These are phyloP conservation scores for Lithobius niger DNA, from an alignment of 1,140 invertebrate genomes.

Conservation along the genomic window DNA sequence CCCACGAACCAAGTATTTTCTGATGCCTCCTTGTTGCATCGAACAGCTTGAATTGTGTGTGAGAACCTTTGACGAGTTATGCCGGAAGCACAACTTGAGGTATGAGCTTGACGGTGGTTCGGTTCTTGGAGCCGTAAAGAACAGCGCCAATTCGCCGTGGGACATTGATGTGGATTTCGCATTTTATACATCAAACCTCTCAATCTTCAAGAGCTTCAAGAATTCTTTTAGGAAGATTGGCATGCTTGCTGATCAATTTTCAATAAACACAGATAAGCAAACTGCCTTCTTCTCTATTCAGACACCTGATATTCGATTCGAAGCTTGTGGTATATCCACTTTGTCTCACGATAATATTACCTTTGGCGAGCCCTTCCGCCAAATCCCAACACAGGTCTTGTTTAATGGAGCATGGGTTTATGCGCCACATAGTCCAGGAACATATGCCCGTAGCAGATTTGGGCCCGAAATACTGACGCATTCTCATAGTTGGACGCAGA, in stretches of 20 bases:
- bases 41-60: slow-evolving; percentile 14
- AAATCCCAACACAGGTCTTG: slow-evolving; percentile 20
- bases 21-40: slow-evolving; percentile 18
- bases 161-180: slow-evolving; percentile 23
- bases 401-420: slow-evolving; percentile 22
- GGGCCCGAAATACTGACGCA: slow-evolving; percentile 23
- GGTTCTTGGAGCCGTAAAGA: slow-evolving; percentile 24
- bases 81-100: slow-evolving; percentile 10
- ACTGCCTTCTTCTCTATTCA: neutral
- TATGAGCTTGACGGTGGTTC: slow-evolving; percentile 25
- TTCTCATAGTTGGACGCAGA: slow-evolving; percentile 11
- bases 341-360: slow-evolving; percentile 10
- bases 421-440: slow-evolving; percentile 24
- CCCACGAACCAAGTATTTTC: neutral
- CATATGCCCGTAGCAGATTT: slow-evolving; percentile 25
- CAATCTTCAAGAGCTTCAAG: slow-evolving; percentile 6
- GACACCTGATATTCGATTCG: slow-evolving; percentile 5
- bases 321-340: neutral
- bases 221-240: neutral
- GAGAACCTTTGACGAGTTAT: slow-evolving; percentile 9
- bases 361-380: neutral
- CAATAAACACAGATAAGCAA: neutral
- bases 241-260: neutral
- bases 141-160: slow-evolving; percentile 23
- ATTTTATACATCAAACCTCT: slow-evolving; percentile 15